Conservation (phyloP, 1,140 invertebrate genomes). For the Drosophila bipectinata region DNA sequence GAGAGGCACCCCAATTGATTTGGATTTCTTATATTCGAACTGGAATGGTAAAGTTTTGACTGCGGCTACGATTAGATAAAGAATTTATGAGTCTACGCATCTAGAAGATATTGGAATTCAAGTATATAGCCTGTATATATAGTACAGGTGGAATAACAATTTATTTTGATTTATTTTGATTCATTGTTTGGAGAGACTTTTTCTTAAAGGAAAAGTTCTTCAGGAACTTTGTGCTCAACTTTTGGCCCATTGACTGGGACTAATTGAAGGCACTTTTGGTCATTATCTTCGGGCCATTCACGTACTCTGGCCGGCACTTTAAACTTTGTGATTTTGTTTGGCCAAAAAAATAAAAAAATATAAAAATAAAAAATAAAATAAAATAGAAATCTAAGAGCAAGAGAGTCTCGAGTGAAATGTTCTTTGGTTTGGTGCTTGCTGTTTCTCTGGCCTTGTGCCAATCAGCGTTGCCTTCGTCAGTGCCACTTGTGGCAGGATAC, state of each 20-base stretch:
- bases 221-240: constrained; percentile 8
- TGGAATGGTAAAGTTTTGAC: not conserved
- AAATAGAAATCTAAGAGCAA: not conserved
- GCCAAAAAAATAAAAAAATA: not conserved
- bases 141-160: not conserved
- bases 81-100: not conserved
- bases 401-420: constrained; percentile 28
- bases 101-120: too few species aligned
- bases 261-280: constrained; percentile 68
- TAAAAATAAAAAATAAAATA: not conserved
- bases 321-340: constrained; percentile 65
- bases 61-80: too few species aligned
- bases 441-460: constrained; percentile 72
- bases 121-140: too few species aligned
- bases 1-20: constrained; percentile 19
- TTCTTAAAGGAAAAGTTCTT: not conserved
- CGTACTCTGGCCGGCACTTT: constrained; percentile 39
- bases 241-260: constrained; percentile 32
- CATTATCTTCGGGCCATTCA: constrained; percentile 59
- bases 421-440: constrained; percentile 24
- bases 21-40: constrained; percentile 1
- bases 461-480: constrained; percentile 64
- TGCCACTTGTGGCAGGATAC: constrained; percentile 72
- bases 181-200: too few species aligned
- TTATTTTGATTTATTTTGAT: not conserved